Conservation (phyloP, 2,888 invertebrate species). For the Platycnemis pennipes region DNA sequence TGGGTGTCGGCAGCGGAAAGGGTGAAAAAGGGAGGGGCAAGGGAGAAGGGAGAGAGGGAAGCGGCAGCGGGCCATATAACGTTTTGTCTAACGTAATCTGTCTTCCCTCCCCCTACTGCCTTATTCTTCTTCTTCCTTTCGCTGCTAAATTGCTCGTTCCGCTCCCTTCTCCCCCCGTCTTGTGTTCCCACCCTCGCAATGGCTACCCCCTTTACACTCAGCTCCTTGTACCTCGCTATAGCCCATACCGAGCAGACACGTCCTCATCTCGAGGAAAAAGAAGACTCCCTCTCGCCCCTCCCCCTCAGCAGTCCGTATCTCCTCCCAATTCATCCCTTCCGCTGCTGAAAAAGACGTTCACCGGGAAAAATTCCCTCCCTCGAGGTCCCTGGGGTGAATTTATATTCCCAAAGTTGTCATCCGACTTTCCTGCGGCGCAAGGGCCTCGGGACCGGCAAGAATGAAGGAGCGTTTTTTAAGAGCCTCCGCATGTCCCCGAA, state of each 20-base stretch:
- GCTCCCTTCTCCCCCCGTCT: not conserved
- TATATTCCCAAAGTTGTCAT: constrained; percentile 57
- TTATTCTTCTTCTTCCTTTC: not conserved
- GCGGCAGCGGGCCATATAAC: constrained; percentile 44
- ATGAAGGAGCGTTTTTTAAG: constrained; percentile 41
- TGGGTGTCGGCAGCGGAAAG: not conserved
- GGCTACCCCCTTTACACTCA: not conserved
- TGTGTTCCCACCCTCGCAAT: not conserved
- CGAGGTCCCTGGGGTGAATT: constrained; percentile 13
- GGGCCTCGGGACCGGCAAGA: not conserved
- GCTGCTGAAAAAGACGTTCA: not conserved
- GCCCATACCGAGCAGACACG: not conserved
- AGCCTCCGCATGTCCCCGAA: not conserved
- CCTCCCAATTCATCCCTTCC: not conserved
- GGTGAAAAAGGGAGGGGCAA: not conserved
- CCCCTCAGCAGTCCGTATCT: not conserved
- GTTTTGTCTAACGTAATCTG: constrained; percentile 63
- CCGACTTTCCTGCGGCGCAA: constrained; percentile 37
- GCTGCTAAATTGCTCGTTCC: constrained; percentile 31
- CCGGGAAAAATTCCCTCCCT: constrained; percentile 13
- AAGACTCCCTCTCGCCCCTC: not conserved
- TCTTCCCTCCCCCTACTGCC: not conserved
- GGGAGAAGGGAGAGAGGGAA: not conserved
- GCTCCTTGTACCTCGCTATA: not conserved
- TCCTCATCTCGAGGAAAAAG: not conserved